Conservation (phyloP, 2,888 invertebrate genomes). For the Pristionchus entomophagus region DNA sequence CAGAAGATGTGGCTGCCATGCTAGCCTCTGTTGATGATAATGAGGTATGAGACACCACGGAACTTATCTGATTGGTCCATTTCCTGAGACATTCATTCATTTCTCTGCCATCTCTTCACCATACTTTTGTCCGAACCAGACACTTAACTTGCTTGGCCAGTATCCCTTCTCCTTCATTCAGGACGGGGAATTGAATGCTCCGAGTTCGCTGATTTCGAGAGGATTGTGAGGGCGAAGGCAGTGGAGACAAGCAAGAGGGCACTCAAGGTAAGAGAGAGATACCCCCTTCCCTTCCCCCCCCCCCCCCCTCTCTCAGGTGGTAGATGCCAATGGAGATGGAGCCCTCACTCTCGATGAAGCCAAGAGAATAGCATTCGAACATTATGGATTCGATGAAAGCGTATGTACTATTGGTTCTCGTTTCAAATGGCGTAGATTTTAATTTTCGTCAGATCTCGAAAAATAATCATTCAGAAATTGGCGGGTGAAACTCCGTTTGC, state of each 20-base stretch:
- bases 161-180: background rate
- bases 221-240: conserved; percentile 71
- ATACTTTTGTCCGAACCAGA: too few species aligned
- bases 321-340: conserved; percentile 73
- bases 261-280: conserved; percentile 66
- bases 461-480: too few species aligned
- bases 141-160: too few species aligned
- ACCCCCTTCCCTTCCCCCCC: background rate
- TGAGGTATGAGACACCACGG: conserved; percentile 19
- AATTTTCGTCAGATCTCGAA: too few species aligned
- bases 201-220: conserved; percentile 73
- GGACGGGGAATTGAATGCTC: conserved; percentile 74
- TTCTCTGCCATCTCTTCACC: too few species aligned
- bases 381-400: conserved; percentile 66
- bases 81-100: too few species aligned
- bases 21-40: conserved; percentile 70
- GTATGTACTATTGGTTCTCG: too few species aligned
- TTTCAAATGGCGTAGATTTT: too few species aligned
- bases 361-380: conserved; percentile 72
- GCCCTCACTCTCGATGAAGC: conserved; percentile 73
- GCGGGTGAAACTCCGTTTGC: too few species aligned
- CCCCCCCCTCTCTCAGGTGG: conserved; percentile 55
- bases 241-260: conserved; percentile 73
- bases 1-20: conserved; percentile 73
- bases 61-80: too few species aligned